Base-by-base conservation (phyloP, 1,140 invertebrate genomes). In the Delia radicum region DNA sequence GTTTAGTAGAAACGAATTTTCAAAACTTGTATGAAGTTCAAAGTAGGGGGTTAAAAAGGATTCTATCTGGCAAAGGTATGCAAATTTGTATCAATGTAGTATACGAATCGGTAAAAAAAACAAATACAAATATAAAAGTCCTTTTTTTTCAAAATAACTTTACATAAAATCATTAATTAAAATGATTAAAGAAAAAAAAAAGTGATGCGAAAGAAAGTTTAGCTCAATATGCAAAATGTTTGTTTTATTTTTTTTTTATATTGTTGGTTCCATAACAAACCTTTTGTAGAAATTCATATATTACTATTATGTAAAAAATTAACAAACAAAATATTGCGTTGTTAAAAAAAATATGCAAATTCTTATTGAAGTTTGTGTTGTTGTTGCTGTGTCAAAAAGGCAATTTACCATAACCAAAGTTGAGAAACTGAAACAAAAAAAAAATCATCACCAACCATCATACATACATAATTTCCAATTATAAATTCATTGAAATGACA, bases 401-500 rank as follows among this genome's bases (percentile, higher is more conserved):
- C 65, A 69, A 69, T 69, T 69, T 69, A 69, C 65, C 65, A 69
- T 69, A 69, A 69, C 65, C 65, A 24, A 69, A 37, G 48, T 55
- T 10, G 18, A 18, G n/a, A n/a, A n/a, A n/a, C n/a, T n/a, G n/a
- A n/a, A n/a, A n/a, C n/a, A n/a, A n/a, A n/a, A n/a, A 55, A 55
- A 55, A 55, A 55, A 55, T 37, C 33, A 37, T 37, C 27, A 65
- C 13, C 26, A 18, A 13, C n/a, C 63, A 67, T 67, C 62, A 69
- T 69, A 33, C 29, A 69, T 33, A 69, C 24, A 37, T 33, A 69
- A 69, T 37, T 33, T 69, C 65, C 65, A 69, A 69, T 69, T 69
- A 69, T 69, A 69, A 69, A 69, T 69, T 69, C 65, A 69, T 69
- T 69, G 65, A 69, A 69, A 69, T 69, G 65, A 69, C 65, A 69